Evolutionary conservation across 2,113 vertebrate species (phyloP).

Genomic region (Tachysurus fulvidraco): DNA sequence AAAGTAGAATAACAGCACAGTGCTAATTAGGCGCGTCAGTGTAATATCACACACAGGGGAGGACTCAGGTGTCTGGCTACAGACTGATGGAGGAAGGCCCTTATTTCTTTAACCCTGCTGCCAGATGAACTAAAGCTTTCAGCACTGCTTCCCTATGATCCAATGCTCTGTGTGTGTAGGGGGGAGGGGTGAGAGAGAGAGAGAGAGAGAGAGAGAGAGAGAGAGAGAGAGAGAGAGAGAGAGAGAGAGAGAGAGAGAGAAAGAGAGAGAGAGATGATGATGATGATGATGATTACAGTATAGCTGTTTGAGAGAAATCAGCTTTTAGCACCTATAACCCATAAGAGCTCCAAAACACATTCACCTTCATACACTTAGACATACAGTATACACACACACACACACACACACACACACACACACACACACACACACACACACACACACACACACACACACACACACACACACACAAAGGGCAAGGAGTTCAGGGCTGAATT

Average conservation of each 20-base stretch:
- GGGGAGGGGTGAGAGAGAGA: not conserved
- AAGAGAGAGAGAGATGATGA: not conserved
- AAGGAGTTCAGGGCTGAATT: not conserved
- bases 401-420: constrained; percentile 14
- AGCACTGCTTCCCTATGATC: constrained; percentile 27
- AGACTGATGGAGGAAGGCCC: constrained; percentile 40
- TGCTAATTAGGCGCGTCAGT: constrained; percentile 30
- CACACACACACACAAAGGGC: constrained; percentile 11
- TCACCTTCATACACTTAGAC: not conserved
- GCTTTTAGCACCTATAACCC: constrained; percentile 28
- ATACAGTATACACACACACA: not conserved
- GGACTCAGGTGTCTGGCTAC: constrained; percentile 23
- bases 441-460: constrained; percentile 10
- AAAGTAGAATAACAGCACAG: constrained; percentile 28
- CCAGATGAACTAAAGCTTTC: constrained; percentile 42
- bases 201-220: not conserved
- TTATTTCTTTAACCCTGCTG: constrained; percentile 49
- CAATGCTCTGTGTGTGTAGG: constrained; percentile 6
- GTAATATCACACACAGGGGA: constrained; percentile 43
- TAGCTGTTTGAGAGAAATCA: not conserved
- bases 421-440: constrained; percentile 15
- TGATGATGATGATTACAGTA: not conserved
- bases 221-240: not conserved
- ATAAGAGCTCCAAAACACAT: not conserved
- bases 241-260: not conserved